A percentile compares a stretch with the other conserved stretches of the same genome.
Evolutionary conservation across 2,888 invertebrate species (phyloP).

Genomic region (Hedya salicella): DNA sequence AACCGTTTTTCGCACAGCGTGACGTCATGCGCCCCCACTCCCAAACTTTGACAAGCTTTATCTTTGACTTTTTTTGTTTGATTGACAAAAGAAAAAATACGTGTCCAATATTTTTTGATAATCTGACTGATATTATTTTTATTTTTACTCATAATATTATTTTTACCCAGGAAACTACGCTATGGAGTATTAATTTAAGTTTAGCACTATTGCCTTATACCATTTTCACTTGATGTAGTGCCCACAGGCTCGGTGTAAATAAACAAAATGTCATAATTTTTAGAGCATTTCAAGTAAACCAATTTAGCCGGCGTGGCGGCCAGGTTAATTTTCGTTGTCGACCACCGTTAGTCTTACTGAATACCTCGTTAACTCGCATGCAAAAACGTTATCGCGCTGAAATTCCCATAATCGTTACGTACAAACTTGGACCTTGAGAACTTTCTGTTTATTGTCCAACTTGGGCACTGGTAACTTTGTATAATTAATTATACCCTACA

Average conservation of each 20-base stretch:
- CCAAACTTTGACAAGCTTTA: no score
- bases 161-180: no score
- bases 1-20: no score
- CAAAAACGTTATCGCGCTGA: conserved; percentile 39
- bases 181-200: no score
- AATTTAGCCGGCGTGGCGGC: conserved; percentile 2
- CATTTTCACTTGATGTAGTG: no score
- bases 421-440: conserved; percentile 54
- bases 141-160: no score
- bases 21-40: no score
- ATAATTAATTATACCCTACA: conserved; percentile 68
- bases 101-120: no score
- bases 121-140: no score
- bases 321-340: conserved; percentile 8
- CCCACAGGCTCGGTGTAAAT: not conserved
- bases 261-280: not conserved
- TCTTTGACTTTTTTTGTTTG: no score
- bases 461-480: conserved; percentile 56
- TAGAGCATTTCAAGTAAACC: conserved; percentile 5
- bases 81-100: no score
- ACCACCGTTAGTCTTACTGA: conserved; percentile 22
- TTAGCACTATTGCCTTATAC: no score
- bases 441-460: conserved; percentile 67
- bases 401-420: conserved; percentile 42
- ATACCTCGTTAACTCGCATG: conserved; percentile 41